These are phyloP conservation scores for Holothuria leucospilota DNA, from an alignment of 53 echinoderm and acorn worm genomes.

Conservation along the genomic window DNA sequence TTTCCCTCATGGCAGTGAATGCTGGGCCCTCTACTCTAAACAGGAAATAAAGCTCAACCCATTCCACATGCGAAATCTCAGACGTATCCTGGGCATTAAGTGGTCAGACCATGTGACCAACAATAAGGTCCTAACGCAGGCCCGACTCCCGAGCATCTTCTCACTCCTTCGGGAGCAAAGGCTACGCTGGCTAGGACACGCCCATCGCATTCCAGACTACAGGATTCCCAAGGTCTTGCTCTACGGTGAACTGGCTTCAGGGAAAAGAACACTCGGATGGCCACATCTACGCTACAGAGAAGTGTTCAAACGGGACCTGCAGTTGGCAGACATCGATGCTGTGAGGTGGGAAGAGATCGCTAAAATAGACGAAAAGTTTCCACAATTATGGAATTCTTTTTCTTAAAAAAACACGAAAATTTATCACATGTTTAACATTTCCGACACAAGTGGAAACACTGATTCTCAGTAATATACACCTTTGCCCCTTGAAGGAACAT, in stretches of 20 bases:
- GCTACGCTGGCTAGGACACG: constrained; percentile 46
- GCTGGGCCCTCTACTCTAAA: constrained; percentile 27
- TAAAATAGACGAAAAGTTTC: no score
- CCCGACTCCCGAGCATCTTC: background rate
- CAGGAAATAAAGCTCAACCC: constrained; percentile 3
- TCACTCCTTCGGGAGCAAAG: background rate
- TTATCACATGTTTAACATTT: no score
- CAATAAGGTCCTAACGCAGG: background rate
- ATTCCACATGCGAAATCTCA: constrained; percentile 2
- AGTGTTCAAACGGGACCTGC: constrained; percentile 38
- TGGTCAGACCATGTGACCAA: background rate
- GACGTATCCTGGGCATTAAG: background rate
- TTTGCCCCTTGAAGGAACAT: no score
- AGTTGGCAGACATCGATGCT: background rate
- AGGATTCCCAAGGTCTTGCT: constrained; percentile 32
- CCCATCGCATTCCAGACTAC: constrained; percentile 3
- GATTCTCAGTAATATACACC: no score
- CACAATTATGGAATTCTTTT: no score
- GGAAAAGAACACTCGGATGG: constrained; percentile 6
- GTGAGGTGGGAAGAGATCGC: constrained; percentile 36
- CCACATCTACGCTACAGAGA: constrained; percentile 38
- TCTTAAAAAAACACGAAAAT: no score
- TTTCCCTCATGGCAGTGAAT: constrained; percentile 37
- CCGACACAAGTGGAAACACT: no score
- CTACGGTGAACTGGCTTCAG: constrained; percentile 42